A percentile compares a stretch with the other conserved stretches of the same genome.
Conservation (phyloP, 2,113 vertebrate species). For the Zapornia atra region DNA sequence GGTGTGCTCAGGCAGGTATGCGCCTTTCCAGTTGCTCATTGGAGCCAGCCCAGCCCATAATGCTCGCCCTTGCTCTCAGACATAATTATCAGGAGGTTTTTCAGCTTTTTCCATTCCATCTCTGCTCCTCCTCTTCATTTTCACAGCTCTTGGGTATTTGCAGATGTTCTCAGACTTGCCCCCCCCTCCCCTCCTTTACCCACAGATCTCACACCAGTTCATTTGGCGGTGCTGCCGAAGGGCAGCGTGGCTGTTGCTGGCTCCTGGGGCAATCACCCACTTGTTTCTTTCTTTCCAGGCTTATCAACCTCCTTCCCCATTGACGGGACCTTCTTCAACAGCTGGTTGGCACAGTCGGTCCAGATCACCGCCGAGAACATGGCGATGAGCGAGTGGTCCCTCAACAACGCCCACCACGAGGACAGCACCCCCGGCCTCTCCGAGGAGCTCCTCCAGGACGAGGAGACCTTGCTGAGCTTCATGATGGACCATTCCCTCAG, state of each 20-base stretch:
- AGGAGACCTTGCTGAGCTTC: conserved; percentile 93
- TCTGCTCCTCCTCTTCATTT: background rate
- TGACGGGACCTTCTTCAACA: conserved; percentile 93
- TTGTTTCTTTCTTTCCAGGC: conserved; percentile 68
- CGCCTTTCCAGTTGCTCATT: background rate
- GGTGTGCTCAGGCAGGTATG: background rate
- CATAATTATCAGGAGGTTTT: background rate
- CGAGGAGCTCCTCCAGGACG: conserved; percentile 91
- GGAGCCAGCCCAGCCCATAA: background rate
- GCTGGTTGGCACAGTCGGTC: conserved; percentile 94
- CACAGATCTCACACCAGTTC: background rate
- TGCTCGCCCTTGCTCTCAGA: background rate
- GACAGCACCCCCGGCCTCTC: conserved; percentile 87
- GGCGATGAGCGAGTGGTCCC: conserved; percentile 91
- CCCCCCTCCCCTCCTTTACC: background rate
- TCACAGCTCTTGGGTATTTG: background rate
- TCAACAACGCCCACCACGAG: conserved; percentile 84
- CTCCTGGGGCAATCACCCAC: background rate
- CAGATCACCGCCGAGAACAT: conserved; percentile 95
- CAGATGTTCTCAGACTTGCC: background rate
- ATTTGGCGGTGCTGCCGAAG: background rate
- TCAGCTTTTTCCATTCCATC: background rate
- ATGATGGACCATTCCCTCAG: conserved; percentile 95
- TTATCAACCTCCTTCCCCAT: conserved; percentile 91
- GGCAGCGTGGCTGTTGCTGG: background rate